These are phyloP conservation scores for Salpingus planirostris DNA, from an alignment of 2,888 invertebrate genomes.

Conservation along the genomic window DNA sequence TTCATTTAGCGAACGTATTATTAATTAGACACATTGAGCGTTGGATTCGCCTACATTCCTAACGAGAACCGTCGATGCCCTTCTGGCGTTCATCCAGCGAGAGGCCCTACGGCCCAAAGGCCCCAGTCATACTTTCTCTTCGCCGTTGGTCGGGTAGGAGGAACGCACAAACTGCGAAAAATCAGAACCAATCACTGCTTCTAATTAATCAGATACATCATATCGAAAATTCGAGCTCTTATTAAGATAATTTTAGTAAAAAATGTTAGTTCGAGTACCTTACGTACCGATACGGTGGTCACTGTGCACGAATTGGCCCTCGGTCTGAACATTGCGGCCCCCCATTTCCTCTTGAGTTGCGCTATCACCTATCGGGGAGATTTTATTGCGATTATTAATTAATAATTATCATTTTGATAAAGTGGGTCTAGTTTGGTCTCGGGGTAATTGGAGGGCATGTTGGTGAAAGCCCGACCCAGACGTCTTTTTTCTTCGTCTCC, in stretches of 20 bases:
- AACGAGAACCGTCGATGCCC: conserved; percentile 26
- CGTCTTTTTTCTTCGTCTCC: no score
- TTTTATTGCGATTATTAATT: no score
- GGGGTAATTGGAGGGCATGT: neutral
- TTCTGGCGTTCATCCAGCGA: conserved; percentile 33
- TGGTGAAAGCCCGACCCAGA: no score
- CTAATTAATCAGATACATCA: neutral
- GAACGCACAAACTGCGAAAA: conserved; percentile 68
- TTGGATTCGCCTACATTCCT: conserved; percentile 33
- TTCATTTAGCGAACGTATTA: no score
- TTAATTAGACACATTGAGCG: conserved; percentile 30
- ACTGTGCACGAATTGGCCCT: conserved; percentile 78
- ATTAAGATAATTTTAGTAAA: neutral
- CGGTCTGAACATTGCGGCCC: conserved; percentile 61
- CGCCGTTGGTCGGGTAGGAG: conserved; percentile 57
- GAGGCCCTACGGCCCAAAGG: conserved; percentile 39
- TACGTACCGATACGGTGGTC: conserved; percentile 80
- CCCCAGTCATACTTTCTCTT: conserved; percentile 77
- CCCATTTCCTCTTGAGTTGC: conserved; percentile 76
- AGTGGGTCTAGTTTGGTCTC: no score
- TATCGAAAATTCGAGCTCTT: neutral
- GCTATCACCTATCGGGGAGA: conserved; percentile 71
- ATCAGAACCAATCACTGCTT: neutral
- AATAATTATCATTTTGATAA: no score
- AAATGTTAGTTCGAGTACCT: conserved; percentile 23